Conservation (phyloP, 2,113 vertebrate genomes). For the Emydocephalus ijimae region DNA sequence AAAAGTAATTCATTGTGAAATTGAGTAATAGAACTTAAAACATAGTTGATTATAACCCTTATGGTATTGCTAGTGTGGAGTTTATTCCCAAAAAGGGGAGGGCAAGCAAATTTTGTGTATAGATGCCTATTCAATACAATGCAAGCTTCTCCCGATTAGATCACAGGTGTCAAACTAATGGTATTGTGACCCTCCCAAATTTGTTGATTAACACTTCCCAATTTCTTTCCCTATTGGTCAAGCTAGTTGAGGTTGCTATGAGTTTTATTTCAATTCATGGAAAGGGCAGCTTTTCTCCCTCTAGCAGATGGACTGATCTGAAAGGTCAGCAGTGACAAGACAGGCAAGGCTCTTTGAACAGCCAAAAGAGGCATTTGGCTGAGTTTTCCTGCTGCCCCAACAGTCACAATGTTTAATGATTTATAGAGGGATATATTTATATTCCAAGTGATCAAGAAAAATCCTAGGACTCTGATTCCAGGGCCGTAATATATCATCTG, state of each 20-base stretch:
- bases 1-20: neutral
- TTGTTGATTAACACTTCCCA: neutral
- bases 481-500: neutral
- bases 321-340: neutral
- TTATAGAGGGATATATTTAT: conserved; percentile 39
- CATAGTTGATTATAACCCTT: neutral
- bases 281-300: neutral
- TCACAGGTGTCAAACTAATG: neutral
- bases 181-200: neutral
- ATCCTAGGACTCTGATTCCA: conserved; percentile 30
- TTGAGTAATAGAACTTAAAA: neutral
- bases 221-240: neutral
- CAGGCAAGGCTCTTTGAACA: neutral
- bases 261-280: neutral
- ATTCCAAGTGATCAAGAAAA: conserved; percentile 37
- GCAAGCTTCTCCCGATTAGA: neutral
- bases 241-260: neutral
- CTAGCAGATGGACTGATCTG: neutral
- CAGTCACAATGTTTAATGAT: conserved; percentile 43
- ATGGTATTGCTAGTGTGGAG: neutral
- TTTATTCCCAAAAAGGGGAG: neutral
- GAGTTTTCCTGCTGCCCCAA: conserved; percentile 8
- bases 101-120: neutral
- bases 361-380: neutral
- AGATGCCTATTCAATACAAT: neutral